A percentile compares a stretch with the other conserved stretches of the same genome.
Evolutionary conservation across 1,140 invertebrate genomes (phyloP).

Genomic region (Vollenhovia emeryi): DNA sequence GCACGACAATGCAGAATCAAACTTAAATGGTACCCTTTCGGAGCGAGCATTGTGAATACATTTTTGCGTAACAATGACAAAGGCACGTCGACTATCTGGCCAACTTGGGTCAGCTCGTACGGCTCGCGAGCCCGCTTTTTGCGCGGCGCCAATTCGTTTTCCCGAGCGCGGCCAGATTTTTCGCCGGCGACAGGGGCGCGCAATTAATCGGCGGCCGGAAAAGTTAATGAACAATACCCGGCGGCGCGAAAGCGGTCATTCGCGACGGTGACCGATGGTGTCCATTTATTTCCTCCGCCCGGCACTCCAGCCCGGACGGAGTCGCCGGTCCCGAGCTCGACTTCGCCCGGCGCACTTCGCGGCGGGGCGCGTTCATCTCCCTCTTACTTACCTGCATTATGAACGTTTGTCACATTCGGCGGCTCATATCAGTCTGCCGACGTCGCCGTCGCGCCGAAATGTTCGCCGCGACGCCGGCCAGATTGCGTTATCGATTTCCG

Average conservation of each 20-base stretch:
- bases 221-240: slow-evolving; percentile 70
- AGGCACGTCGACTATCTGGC: background rate
- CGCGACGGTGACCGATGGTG: slow-evolving; percentile 62
- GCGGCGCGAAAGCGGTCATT: slow-evolving; percentile 59
- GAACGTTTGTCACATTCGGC: slow-evolving; percentile 70
- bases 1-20: background rate
- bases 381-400: slow-evolving; percentile 59
- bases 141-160: slow-evolving; percentile 48
- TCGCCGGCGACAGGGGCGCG: slow-evolving; percentile 51
- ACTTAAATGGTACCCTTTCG: background rate
- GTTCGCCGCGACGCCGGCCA: slow-evolving; percentile 60
- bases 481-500: slow-evolving; percentile 72
- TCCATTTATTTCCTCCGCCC: slow-evolving; percentile 58
- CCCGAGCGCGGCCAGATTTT: slow-evolving; percentile 47
- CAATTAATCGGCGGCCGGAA: slow-evolving; percentile 63
- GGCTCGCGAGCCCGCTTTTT: background rate
- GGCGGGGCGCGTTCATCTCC: background rate
- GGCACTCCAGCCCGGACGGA: background rate
- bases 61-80: background rate
- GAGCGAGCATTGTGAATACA: background rate
- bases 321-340: background rate
- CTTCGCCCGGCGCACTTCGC: background rate
- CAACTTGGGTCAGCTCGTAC: background rate
- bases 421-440: slow-evolving; percentile 64
- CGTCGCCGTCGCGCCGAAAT: slow-evolving; percentile 65